These are phyloP conservation scores for Nysson spinosus DNA, from an alignment of 2,888 invertebrate species.

Conservation along the genomic window DNA sequence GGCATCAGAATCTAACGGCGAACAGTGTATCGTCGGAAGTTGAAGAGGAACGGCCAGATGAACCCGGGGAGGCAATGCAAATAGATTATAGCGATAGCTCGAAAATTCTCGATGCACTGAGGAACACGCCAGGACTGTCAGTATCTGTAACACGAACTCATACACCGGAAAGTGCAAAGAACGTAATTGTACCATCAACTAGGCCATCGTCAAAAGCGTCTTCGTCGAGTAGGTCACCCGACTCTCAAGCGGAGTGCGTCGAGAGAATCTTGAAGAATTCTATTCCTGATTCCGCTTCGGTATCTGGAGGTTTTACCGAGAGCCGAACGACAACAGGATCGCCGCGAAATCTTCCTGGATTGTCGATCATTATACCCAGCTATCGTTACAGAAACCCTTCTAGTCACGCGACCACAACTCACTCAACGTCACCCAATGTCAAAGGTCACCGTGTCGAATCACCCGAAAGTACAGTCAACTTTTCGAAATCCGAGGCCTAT, in stretches of 20 bases:
- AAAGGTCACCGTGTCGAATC: conserved; percentile 64
- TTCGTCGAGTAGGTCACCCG: conserved; percentile 64
- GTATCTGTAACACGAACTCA: conserved; percentile 66
- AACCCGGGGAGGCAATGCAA: conserved; percentile 50
- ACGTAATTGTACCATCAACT: conserved; percentile 1
- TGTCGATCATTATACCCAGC: conserved; percentile 64
- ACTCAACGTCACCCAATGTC: conserved; percentile 29
- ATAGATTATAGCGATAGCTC: conserved; percentile 64
- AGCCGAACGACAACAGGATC: conserved; percentile 11
- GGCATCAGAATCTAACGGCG: conserved; percentile 15
- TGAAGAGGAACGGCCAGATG: conserved; percentile 53
- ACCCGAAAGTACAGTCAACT: conserved; percentile 67
- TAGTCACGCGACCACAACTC: conserved; percentile 13
- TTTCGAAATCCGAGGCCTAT: conserved; percentile 45
- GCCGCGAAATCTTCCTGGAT: conserved; percentile 55
- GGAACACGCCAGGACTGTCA: conserved; percentile 71
- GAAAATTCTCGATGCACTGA: conserved; percentile 69
- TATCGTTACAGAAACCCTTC: conserved; percentile 54
- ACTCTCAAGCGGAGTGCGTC: conserved; percentile 64
- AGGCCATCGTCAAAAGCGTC: conserved; percentile 54
- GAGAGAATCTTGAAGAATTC: conserved; percentile 52
- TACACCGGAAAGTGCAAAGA: conserved; percentile 51
- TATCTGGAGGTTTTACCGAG: no score
- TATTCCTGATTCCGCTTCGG: conserved; percentile 35
- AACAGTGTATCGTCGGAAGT: conserved; percentile 15